Evolutionary conservation across 2,797 vertebrate species (phyloP).

Genomic region (Sebastes hubbsi): DNA sequence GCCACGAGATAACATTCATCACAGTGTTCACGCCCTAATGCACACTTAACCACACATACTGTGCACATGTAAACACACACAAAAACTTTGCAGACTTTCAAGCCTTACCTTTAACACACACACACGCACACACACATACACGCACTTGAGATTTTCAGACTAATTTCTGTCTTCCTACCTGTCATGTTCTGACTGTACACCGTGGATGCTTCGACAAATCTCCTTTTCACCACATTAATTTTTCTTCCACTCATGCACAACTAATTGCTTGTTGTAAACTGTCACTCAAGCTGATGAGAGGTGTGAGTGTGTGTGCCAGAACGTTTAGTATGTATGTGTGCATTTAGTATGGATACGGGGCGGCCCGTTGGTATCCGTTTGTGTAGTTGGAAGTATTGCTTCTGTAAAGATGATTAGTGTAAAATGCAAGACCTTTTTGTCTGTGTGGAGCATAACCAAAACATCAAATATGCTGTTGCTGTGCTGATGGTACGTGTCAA

Average conservation of each 20-base stretch:
- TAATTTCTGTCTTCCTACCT: slow-evolving; percentile 1
- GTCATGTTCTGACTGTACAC: slow-evolving; percentile 30
- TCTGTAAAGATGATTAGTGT: neutral
- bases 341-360: neutral
- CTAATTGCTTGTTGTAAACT: slow-evolving; percentile 57
- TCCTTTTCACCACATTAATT: slow-evolving; percentile 46
- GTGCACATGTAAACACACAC: neutral
- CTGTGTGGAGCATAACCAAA: no score
- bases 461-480: no score
- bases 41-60: no score
- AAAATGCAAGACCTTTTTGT: no score
- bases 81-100: neutral
- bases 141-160: neutral
- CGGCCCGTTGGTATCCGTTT: neutral
- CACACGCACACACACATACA: no score
- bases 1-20: no score
- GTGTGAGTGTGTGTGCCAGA: neutral
- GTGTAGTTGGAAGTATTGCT: neutral
- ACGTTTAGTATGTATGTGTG: neutral
- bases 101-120: neutral
- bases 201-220: slow-evolving; percentile 55
- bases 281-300: slow-evolving; percentile 41
- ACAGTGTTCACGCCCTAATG: neutral
- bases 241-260: slow-evolving; percentile 48
- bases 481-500: no score